Evolutionary conservation across 2,888 invertebrate genomes (phyloP).

Genomic region (Aelia acuminata): DNA sequence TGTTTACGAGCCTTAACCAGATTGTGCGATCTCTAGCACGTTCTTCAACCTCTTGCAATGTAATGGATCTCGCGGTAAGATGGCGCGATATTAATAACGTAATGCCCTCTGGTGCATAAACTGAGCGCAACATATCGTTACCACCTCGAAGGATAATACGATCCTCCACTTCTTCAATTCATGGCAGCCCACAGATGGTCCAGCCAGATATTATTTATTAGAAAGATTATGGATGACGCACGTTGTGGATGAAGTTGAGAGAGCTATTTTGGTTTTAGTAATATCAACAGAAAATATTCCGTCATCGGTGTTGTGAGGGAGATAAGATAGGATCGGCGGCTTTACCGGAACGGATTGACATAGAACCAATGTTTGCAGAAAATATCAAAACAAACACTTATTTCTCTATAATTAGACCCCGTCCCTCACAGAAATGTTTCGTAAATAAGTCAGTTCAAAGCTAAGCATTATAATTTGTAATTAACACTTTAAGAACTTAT

Average conservation of each 20-base stretch:
- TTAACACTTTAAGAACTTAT: no score
- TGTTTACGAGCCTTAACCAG: background rate
- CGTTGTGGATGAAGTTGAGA: background rate
- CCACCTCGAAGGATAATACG: constrained; percentile 4
- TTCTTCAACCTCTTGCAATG: constrained; percentile 19
- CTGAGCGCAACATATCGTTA: background rate
- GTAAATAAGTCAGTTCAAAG: no score
- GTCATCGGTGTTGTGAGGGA: background rate
- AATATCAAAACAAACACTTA: background rate
- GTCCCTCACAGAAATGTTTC: background rate
- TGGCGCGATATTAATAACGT: background rate
- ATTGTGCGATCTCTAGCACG: background rate
- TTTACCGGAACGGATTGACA: background rate
- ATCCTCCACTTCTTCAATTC: background rate
- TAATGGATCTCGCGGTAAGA: background rate
- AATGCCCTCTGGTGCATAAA: background rate
- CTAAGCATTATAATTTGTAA: no score
- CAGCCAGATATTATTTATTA: background rate
- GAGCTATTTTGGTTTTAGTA: background rate
- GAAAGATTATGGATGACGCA: background rate
- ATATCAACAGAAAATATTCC: background rate
- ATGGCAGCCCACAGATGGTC: background rate
- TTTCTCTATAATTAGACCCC: background rate
- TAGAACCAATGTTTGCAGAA: background rate
- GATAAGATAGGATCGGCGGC: background rate